Percentiles rank a stretch among this genome's conserved stretches.
Conservation (phyloP, 1,140 invertebrate genomes). For the Papilio dardanus region DNA sequence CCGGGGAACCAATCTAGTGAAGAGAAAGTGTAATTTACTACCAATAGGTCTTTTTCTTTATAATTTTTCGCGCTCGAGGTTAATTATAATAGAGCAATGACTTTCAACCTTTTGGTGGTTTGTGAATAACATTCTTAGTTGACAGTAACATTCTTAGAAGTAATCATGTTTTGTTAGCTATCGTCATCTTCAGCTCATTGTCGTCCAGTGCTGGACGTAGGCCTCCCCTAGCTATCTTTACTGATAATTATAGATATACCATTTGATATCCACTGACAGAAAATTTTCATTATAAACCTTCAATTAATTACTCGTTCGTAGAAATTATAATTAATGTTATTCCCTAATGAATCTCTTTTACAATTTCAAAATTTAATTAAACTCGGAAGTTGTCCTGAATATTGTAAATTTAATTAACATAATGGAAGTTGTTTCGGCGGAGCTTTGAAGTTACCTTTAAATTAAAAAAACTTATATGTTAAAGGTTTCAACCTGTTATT, state of each 20-base stretch:
- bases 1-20: conserved; percentile 93
- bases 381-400: conserved; percentile 8
- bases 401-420: conserved; percentile 20
- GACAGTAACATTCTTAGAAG: too few relatives aligned
- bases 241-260: too few relatives aligned
- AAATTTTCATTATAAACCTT: neutral
- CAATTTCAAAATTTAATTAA: conserved; percentile 12
- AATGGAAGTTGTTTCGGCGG: neutral
- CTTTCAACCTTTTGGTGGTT: too few relatives aligned
- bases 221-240: too few relatives aligned
- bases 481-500: neutral
- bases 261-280: neutral
- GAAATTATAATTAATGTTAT: conserved; percentile 13
- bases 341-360: conserved; percentile 23
- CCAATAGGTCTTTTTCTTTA: too few relatives aligned
- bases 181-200: too few relatives aligned
- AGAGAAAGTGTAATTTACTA: conserved; percentile 40
- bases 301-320: conserved; percentile 11
- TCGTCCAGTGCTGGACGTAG: too few relatives aligned
- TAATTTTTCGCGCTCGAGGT: too few relatives aligned
- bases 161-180: too few relatives aligned
- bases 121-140: too few relatives aligned
- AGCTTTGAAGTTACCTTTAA: neutral
- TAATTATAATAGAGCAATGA: too few relatives aligned
- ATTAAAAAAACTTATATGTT: neutral